Evolutionary conservation across 2,888 invertebrate species (phyloP).

Genomic region (Quadriops clusia): DNA sequence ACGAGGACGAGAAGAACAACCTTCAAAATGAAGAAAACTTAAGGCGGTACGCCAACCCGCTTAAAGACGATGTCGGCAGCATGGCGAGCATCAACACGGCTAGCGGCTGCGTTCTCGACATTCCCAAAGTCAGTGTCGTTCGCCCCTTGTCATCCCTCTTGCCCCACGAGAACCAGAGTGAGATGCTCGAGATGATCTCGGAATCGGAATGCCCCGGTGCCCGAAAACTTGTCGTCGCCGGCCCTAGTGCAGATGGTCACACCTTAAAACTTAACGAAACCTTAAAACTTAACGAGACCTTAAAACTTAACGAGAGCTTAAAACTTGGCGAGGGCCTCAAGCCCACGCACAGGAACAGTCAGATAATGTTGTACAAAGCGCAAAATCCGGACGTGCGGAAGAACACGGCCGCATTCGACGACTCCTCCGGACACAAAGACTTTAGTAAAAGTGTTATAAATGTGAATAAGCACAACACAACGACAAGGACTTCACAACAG

Average conservation of each 20-base stretch:
- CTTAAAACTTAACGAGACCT: conserved; percentile 27
- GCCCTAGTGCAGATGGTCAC: conserved; percentile 32
- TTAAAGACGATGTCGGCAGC: conserved; percentile 41
- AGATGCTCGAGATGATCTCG: conserved; percentile 51
- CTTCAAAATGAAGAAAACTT: conserved; percentile 84
- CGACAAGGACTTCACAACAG: conserved; percentile 34
- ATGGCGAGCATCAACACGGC: conserved; percentile 37
- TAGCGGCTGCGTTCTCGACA: conserved; percentile 27
- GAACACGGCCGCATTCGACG: conserved; percentile 57
- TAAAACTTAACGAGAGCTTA: conserved; percentile 28
- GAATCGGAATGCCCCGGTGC: conserved; percentile 42
- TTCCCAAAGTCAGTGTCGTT: conserved; percentile 38
- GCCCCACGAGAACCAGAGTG: conserved; percentile 40
- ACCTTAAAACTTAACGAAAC: conserved; percentile 28
- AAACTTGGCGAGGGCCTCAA: conserved; percentile 32
- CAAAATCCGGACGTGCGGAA: conserved; percentile 76
- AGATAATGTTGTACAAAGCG: conserved; percentile 67
- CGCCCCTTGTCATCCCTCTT: conserved; percentile 36
- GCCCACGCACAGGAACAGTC: conserved; percentile 43
- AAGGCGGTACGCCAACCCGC: conserved; percentile 39
- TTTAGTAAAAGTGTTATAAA: conserved; percentile 65
- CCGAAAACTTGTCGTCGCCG: conserved; percentile 35
- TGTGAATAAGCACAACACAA: conserved; percentile 39
- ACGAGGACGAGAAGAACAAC: conserved; percentile 83
- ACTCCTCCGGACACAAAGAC: conserved; percentile 53